Base-by-base conservation (phyloP, 2,888 invertebrate genomes). In the Strigamia crassipes region DNA sequence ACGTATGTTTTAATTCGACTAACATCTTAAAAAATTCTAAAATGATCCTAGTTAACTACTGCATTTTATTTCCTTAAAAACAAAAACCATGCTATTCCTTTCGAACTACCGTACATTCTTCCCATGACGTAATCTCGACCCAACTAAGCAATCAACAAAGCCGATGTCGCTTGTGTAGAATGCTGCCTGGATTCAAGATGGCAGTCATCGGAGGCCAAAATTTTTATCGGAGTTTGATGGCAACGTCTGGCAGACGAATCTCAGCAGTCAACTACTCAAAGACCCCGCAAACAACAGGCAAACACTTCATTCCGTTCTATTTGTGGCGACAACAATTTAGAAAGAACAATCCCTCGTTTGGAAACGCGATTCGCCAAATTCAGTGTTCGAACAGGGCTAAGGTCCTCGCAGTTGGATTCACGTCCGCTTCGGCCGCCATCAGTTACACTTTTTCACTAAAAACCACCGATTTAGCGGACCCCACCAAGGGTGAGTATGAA, bases 401-500 rank as follows among this genome's bases (percentile, higher is more conserved):
- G 23, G n/a, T 80, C 13, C 46, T 80, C 46, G 80, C 80, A 1
- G 46, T 80, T 8, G 80, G 80, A 2, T 80, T 80, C 6, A 46
- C 80, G 23, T 80, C 80, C 12, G 46, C 80, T 12, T 80, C 80
- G 9, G 80, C 42, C 15, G 80, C 80, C 4, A 46, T 80, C 21
- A 80, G 42, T 23, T 80, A 80, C 27, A 23, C 80, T 21, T 27
- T 41, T 31, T 83, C 13, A 23, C 51, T 82, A 23, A 34, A 66
- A 73, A 15, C 34, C 18, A 79, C 56, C 5, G 66, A 66, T 23
- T 6, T 66, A 9, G 18, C 23, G 12, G 61, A 61, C 61, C 21
- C 4, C 4, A 10, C 42, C 51, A 9, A 13, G 3, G 61, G 61
- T 61, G n/a, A n/a, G n/a, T n/a, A n/a, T n/a, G n/a, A n/a, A n/a